phyloP scores from a whole-genome alignment of 2,113 vertebrate genomes.

The Mustela nigripes region DNA sequence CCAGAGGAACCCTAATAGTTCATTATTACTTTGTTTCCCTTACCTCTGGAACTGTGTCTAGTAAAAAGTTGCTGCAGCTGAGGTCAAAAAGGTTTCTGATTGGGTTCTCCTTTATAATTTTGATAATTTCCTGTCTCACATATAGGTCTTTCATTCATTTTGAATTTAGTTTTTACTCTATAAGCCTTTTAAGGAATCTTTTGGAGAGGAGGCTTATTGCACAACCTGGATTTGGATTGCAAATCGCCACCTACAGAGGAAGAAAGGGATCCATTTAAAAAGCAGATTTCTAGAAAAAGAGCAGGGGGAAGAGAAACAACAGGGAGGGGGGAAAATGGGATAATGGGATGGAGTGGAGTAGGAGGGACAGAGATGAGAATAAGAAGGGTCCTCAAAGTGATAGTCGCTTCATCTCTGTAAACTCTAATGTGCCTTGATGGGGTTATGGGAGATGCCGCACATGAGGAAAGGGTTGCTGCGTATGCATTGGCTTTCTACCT shows the following conservation, averaged over 20 bases:
- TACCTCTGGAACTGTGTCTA: not conserved
- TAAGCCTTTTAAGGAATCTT: not conserved
- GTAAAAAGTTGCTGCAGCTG: not conserved
- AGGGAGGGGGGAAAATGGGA: fast-evolving
- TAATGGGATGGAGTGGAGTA: no score
- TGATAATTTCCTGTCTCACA: not conserved
- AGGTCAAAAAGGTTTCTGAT: not conserved
- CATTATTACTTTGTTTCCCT: not conserved
- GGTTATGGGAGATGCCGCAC: not conserved
- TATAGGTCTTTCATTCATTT: not conserved
- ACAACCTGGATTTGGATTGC: not conserved
- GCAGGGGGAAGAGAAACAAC: not conserved
- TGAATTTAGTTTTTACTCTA: not conserved
- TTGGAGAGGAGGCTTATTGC: fast-evolving
- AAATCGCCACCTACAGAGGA: not conserved
- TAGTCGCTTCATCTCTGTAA: not conserved
- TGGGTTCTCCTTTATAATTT: not conserved
- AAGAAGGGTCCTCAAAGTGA: not conserved
- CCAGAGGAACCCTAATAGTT: not conserved
- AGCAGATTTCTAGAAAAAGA: not conserved
- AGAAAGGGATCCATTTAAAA: not conserved
- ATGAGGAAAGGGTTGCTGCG: not conserved
- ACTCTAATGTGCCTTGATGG: no score
- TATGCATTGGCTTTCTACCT: not conserved
- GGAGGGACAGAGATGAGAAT: not conserved